Evolutionary conservation across 2,113 vertebrate genomes (phyloP), one percentile per base, ranked within the genome.

Genomic region (Oncorhynchus kisutch): DNA sequence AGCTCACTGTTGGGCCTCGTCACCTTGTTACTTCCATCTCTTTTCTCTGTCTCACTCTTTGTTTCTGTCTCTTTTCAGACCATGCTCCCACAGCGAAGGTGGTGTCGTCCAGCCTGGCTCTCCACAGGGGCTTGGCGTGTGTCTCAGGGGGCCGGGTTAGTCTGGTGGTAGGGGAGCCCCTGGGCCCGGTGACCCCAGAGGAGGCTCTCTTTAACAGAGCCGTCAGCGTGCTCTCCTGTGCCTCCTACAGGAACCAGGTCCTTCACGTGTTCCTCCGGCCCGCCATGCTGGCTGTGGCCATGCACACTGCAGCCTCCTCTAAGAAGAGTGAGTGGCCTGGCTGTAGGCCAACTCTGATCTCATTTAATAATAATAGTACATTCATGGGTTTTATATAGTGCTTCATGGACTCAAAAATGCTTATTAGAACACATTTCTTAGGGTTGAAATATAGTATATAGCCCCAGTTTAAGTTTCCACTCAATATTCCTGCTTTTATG

Each of bases 241-340:
- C 93, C 4, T 94, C 94, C 13, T 99, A 99, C 87, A 95, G 95
- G 90, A 99, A 99, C 90, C 97, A 99, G 89, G 70, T 93, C 67
- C 91, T 99, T 69, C 97, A 99, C 4, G 14, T 94, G 29, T 98
- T 95, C 12, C 84, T 96, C 45, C 93, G 98, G 0, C 96, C 98
- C 0, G 95, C 96, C 3, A 88, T 99, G 74, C 91, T 99, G 66
- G 95, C 96, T 0, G 0, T 95, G 0, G 95, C 98, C 49, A 70
- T 97, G 83, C 91, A 95, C 59, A 81, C 90, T 3, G 83, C 94
- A 0, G 81, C 86, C 66, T 95, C 92, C 82, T 88, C 71, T 82
- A 88, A 87, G 24, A 98, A 94, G 94, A 96, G 98, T 98, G 88
- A 87, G 82, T 12, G 39, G n/a, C 20, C 4, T 48, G 8, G 12